Percentiles rank a stretch among this genome's conserved stretches.
Conservation (phyloP, 2,888 invertebrate genomes). For the Acronicta alni region DNA sequence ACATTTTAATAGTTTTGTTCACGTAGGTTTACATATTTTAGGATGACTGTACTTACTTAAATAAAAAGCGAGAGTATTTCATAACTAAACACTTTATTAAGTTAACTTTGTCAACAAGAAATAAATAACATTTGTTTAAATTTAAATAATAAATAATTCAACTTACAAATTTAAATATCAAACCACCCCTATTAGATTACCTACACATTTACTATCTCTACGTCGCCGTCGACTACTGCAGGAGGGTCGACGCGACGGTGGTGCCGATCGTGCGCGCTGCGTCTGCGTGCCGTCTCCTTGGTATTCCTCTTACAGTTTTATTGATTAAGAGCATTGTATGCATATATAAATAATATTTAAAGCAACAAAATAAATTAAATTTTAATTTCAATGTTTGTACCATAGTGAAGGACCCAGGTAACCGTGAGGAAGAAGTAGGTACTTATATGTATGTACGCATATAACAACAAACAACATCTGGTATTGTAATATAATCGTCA, state of each 20-base stretch:
- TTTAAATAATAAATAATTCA: constrained; percentile 39
- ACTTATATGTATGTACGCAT: too few species aligned
- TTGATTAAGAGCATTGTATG: background rate
- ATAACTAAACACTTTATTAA: constrained; percentile 5
- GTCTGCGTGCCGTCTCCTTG: too few species aligned
- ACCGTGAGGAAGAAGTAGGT: too few species aligned
- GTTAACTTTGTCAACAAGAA: constrained; percentile 47
- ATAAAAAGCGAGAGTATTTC: too few species aligned
- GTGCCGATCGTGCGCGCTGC: too few species aligned
- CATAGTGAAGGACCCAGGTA: too few species aligned
- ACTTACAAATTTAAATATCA: constrained; percentile 33
- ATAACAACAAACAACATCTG: too few species aligned
- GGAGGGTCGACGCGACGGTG: too few species aligned
- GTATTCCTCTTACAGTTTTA: background rate
- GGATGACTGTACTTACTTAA: too few species aligned
- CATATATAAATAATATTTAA: background rate
- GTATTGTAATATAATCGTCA: too few species aligned
- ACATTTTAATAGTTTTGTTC: too few species aligned
- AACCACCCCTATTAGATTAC: constrained; percentile 20
- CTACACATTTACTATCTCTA: background rate
- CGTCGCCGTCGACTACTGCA: background rate
- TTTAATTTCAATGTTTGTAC: constrained; percentile 18
- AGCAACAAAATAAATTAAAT: constrained; percentile 15
- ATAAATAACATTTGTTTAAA: constrained; percentile 35
- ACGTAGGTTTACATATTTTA: too few species aligned